Base-by-base conservation (phyloP, 2,888 invertebrate genomes). In the Laspeyria flexula region DNA sequence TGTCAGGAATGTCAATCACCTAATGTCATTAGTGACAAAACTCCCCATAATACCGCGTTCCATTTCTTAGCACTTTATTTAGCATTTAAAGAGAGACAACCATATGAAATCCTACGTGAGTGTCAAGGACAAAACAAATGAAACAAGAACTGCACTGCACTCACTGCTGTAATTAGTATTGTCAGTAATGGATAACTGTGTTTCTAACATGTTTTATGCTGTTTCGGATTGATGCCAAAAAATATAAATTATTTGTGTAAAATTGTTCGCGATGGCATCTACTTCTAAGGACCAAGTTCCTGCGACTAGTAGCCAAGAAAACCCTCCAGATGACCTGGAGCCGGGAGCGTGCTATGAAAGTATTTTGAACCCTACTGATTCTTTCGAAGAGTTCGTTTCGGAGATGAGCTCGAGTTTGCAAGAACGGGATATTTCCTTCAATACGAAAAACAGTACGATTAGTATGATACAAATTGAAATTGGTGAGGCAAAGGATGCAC, bases 281-380 rank as follows among this genome's bases (percentile, higher is more conserved):
- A 86, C 90, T 38, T 90, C 91, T 1, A 85, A 85, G 65, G 85
- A 85, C 60, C n/a, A n/a, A n/a, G 66, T 71, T 13, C 55, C 79
- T 13, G 50, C 65, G 13, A 68, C 60, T 46, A 60, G 67, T 13
- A 72, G 53, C 9, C 67, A 75, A 11, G 81, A 79, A 29, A 79
- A 74, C 48, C 75, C 76, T 7, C 59, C 82, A 9, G 78, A 79
- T 58, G 86, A 85, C 23, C 61, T 91, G 15, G 91, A 89, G 66
- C 92, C 92, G 6, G 92, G 92, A 3, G 90, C 90, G 23, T 92
- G 91, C 60, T 74, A 79, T 2, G 96, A 96, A 77, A 95, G 95
- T 70, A 94, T 96, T 81, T 86, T 96, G 31, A 94, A 96, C 43
- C 94, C 96, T 0, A 95, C 95, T 5, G 95, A 95, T 80, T 94